Conservation (phyloP, 2,888 invertebrate species). For the Lasioglossum zephyrum region DNA sequence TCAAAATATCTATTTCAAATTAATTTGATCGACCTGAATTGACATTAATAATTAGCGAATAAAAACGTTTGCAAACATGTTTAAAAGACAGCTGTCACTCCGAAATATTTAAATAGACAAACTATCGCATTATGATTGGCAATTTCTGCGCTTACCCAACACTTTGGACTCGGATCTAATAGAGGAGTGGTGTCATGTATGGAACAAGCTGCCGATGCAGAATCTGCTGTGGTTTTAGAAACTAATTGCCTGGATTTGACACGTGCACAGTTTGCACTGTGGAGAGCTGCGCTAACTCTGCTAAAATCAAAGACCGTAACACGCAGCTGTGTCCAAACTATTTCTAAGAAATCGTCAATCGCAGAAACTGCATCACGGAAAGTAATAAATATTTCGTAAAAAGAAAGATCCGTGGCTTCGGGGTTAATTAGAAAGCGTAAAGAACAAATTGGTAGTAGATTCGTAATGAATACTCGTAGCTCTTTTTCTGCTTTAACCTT, state of each 20-base stretch:
- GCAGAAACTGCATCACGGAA: not conserved
- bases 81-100: no score
- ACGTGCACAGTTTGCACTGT: not conserved
- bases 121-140: not conserved
- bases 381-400: no score
- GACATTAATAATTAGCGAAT: no score
- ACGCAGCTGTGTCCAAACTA: not conserved
- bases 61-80: no score
- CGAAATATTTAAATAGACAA: no score
- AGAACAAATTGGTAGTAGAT: not conserved
- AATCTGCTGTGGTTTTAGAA: not conserved
- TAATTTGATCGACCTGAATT: not conserved
- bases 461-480: not conserved
- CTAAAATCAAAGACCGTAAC: not conserved
- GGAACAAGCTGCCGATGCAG: not conserved
- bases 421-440: not conserved
- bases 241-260: slow-evolving; percentile 3
- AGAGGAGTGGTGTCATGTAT: not conserved
- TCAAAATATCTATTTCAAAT: not conserved
- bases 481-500: not conserved
- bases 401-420: not conserved
- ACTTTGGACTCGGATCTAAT: not conserved
- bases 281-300: not conserved
- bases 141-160: not conserved
- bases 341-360: not conserved